Percentiles rank a stretch among this genome's conserved stretches.
phyloP scores from a whole-genome alignment of 2,797 vertebrate genomes.

The Scleropages formosus region DNA sequence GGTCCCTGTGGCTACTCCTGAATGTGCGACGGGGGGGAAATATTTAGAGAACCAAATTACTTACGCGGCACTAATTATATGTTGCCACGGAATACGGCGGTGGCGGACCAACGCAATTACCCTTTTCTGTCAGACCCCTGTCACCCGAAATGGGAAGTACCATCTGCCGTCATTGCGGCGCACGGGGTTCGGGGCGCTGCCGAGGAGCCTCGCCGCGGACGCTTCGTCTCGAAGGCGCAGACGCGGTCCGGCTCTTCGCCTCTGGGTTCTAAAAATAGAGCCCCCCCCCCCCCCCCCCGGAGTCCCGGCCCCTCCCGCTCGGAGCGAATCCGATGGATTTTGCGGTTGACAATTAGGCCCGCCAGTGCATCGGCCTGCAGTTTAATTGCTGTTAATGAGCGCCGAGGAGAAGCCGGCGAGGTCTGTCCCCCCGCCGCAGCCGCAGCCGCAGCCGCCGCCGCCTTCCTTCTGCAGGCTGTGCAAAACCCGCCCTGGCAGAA shows the following conservation, averaged over 20 bases:
- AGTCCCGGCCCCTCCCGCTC: background rate
- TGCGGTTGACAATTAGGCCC: constrained; percentile 45
- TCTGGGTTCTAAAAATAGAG: constrained; percentile 20
- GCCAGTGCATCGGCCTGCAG: constrained; percentile 42
- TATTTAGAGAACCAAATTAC: constrained; percentile 23
- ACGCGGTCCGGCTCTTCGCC: constrained; percentile 2
- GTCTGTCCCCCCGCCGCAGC: constrained; percentile 21
- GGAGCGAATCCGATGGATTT: constrained; percentile 36
- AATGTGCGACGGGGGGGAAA: background rate
- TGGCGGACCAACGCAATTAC: constrained; percentile 26
- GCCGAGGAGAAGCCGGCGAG: constrained; percentile 33
- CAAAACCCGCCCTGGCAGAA: constrained; percentile 37
- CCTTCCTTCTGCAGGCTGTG: constrained; percentile 36
- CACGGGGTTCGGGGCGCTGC: constrained; percentile 29
- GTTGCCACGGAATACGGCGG: background rate
- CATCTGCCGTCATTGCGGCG: constrained; percentile 18
- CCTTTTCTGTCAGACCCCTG: constrained; percentile 21
- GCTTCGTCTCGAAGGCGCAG: constrained; percentile 3
- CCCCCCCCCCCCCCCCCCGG: too few relatives aligned
- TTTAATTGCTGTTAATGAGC: constrained; percentile 49
- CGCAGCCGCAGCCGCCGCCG: constrained; percentile 27
- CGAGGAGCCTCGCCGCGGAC: constrained; percentile 12
- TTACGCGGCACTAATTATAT: constrained; percentile 10
- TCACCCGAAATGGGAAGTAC: constrained; percentile 26
- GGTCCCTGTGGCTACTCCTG: background rate